A percentile compares a stretch with the other conserved stretches of the same genome.
Evolutionary conservation across 2,888 invertebrate genomes (phyloP).

Genomic region (Bellardia bayeri): DNA sequence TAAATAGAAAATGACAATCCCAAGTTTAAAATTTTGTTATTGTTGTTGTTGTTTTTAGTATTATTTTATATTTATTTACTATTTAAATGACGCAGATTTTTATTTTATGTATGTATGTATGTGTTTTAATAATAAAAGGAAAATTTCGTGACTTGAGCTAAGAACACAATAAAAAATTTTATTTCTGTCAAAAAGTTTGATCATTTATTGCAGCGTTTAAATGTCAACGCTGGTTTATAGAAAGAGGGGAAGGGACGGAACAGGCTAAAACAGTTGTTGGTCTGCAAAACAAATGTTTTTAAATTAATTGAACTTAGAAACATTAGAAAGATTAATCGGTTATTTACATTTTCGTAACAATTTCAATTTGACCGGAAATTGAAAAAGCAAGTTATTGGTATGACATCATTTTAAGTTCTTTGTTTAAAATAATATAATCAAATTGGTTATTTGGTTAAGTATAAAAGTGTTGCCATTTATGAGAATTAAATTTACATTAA

Average conservation of each 20-base stretch:
- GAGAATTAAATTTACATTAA: too few species aligned
- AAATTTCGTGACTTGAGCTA: conserved; percentile 71
- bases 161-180: conserved; percentile 38
- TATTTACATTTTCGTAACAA: not conserved
- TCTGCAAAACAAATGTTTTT: not conserved
- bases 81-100: conserved; percentile 71
- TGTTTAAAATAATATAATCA: conserved; percentile 5
- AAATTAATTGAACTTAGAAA: not conserved
- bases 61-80: conserved; percentile 27
- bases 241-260: not conserved
- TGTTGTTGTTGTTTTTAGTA: conserved; percentile 17
- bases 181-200: conserved; percentile 45
- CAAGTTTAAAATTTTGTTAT: conserved; percentile 45
- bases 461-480: too few species aligned
- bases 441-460: too few species aligned
- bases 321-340: not conserved
- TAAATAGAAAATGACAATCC: conserved; percentile 71
- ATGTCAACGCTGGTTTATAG: conserved; percentile 34
- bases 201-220: conserved; percentile 23
- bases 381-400: not conserved
- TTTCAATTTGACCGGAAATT: conserved; percentile 12
- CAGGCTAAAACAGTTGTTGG: not conserved
- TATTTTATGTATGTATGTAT: not conserved
- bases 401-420: conserved; percentile 3
- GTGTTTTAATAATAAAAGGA: conserved; percentile 51